Evolutionary conservation across 2,888 invertebrate genomes (phyloP).

Genomic region (Ctenicera cuprea): DNA sequence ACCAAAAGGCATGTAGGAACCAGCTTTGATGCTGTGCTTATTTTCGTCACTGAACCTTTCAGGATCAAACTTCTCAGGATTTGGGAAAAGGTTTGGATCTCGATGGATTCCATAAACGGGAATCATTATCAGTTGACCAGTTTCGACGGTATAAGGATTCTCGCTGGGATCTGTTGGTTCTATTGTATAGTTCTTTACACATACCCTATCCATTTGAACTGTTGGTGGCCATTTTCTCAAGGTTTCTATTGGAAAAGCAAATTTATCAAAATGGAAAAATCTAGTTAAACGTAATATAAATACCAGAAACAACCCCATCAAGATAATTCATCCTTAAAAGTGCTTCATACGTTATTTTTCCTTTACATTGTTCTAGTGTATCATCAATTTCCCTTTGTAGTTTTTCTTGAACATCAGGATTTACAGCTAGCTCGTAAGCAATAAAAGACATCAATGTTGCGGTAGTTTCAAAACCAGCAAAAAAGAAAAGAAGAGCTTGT

Average conservation of each 20-base stretch:
- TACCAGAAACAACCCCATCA: no score
- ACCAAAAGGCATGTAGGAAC: conserved; percentile 76
- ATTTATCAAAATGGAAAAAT: no score
- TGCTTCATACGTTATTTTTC: no score
- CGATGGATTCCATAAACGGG: conserved; percentile 75
- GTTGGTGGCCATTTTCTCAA: conserved; percentile 77
- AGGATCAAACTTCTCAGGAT: conserved; percentile 75
- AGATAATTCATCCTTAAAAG: no score
- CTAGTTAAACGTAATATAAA: no score
- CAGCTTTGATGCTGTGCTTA: conserved; percentile 73
- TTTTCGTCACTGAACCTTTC: conserved; percentile 76
- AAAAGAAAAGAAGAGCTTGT: no score
- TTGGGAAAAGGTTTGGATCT: conserved; percentile 75
- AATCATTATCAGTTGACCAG: conserved; percentile 73
- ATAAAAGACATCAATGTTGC: no score
- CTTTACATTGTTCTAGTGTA: no score
- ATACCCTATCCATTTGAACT: conserved; percentile 74
- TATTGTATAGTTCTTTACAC: conserved; percentile 75
- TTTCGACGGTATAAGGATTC: conserved; percentile 66
- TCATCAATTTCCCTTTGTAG: no score
- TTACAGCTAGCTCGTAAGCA: no score
- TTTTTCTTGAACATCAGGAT: no score
- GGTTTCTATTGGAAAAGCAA: conserved; percentile 76
- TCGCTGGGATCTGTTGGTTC: conserved; percentile 72
- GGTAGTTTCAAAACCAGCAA: no score